Conservation (phyloP, 2,113 vertebrate species). For the Eretmochelys imbricata region DNA sequence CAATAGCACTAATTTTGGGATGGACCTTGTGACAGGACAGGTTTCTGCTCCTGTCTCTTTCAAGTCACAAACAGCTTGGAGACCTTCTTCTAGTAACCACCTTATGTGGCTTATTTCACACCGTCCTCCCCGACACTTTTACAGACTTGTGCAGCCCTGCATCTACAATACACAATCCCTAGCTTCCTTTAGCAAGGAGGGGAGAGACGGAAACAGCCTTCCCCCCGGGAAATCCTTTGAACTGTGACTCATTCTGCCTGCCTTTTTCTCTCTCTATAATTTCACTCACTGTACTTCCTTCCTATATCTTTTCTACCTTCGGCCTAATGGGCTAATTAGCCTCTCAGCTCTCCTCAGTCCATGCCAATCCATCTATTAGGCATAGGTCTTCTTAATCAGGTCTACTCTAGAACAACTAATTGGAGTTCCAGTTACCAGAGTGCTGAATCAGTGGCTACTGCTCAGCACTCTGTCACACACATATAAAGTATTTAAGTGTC, state of each 20-base stretch:
- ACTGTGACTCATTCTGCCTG: not conserved
- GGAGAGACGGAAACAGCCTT: not conserved
- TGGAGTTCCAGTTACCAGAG: too few species aligned
- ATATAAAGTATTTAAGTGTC: too few species aligned
- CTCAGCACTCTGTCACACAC: too few species aligned
- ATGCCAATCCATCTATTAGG: too few species aligned
- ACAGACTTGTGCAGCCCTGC: not conserved
- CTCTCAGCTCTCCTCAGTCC: too few species aligned
- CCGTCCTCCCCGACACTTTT: not conserved
- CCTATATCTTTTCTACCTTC: too few species aligned
- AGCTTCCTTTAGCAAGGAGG: not conserved
- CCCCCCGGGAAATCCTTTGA: too few species aligned
- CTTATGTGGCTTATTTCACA: not conserved
- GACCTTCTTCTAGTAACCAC: not conserved
- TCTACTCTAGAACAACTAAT: too few species aligned
- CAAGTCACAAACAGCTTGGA: not conserved
- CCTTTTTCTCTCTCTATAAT: not conserved
- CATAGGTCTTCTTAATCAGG: too few species aligned
- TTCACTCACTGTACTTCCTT: not conserved
- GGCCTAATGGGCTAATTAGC: too few species aligned
- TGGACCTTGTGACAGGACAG: not conserved
- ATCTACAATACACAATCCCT: not conserved
- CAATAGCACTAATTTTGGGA: too few species aligned
- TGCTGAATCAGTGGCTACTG: too few species aligned
- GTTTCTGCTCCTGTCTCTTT: not conserved